Base-by-base conservation (phyloP, 2,888 invertebrate species). In the Synanthedon vespiformis region DNA sequence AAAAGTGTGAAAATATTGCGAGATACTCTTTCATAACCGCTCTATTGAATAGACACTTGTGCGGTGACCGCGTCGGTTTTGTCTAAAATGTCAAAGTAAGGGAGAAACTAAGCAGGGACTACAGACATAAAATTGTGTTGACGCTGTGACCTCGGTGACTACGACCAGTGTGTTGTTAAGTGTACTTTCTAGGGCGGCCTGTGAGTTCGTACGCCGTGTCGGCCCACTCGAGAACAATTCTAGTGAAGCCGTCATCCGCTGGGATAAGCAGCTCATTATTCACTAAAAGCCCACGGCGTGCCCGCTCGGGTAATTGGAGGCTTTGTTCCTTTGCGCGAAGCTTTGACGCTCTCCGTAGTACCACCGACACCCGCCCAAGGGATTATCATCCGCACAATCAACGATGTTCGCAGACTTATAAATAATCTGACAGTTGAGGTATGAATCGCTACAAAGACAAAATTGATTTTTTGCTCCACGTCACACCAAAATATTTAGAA, bases 201-300 rank as follows among this genome's bases (percentile, higher is more conserved):
- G 52, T 51, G 49, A 53, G 13, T 16, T 47, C 14, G 47, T 6
- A 57, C 55, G 58, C 80, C 49, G 40, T 64, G 65, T 70, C 52
- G 65, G 69, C 74, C 74, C 72, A 77, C 79, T 80, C 77, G 68
- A 74, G 72, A 76, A 79, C 80, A 77, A 74, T 84, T 77, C 75
- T 70, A 81, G 77, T 76, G 79, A 74, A 79, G 72, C 77, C 80
- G 75, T 80, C 82, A 79, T 77, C 74, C 73, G 65, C 67, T 63
- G 73, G 80, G 78, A 80, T 84, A 85, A 85, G 80, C 83, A 77
- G 77, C 82, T 84, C 84, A 85, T 87, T 85, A 86, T 83, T 84
- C 82, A 84, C 83, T 84, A 84, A 86, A 85, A 83, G 83, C 84
- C 79, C 81, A 84, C 80, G 76, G 84, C 85, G 77, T 80, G 83